phyloP scores from a whole-genome alignment of 1,140 invertebrate genomes.

The Diorhabda sublineata region DNA sequence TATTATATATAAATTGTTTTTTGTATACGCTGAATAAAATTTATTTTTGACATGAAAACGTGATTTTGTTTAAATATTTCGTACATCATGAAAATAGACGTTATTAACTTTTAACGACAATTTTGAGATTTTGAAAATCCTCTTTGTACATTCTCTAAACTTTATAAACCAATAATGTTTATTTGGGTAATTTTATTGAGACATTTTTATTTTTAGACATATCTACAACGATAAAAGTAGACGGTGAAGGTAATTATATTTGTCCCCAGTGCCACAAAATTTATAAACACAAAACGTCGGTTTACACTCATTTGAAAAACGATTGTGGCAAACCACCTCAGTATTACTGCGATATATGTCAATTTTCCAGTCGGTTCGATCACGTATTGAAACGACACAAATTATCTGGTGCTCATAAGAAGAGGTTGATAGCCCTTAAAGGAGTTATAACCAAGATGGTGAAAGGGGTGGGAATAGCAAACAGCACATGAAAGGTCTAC shows the following conservation, averaged over 20 bases:
- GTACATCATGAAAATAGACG: too few relatives aligned
- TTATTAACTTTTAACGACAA: too few relatives aligned
- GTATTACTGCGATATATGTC: conserved; percentile 31
- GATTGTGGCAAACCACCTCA: conserved; percentile 49
- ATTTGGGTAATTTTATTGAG: neutral
- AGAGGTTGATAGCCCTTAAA: conserved; percentile 13
- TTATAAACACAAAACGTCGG: conserved; percentile 50
- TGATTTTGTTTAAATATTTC: too few relatives aligned
- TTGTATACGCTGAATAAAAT: too few relatives aligned
- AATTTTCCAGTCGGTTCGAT: conserved; percentile 33
- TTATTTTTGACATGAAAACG: too few relatives aligned
- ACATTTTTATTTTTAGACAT: neutral
- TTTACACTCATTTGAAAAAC: conserved; percentile 51
- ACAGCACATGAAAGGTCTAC: neutral
- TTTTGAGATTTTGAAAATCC: too few relatives aligned
- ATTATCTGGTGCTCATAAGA: conserved; percentile 29
- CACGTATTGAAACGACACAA: conserved; percentile 35
- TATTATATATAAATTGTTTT: too few relatives aligned
- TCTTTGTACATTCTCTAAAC: too few relatives aligned
- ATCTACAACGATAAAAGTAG: conserved; percentile 9
- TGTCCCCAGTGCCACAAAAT: conserved; percentile 44
- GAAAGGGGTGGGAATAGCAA: neutral
- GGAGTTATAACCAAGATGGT: neutral
- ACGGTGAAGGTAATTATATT: conserved; percentile 22
- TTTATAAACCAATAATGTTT: too few relatives aligned